Percentiles rank a stretch among this genome's conserved stretches.
Evolutionary conservation across 2,113 vertebrate genomes (phyloP).

Genomic region (Neolamprologus kungweensis): DNA sequence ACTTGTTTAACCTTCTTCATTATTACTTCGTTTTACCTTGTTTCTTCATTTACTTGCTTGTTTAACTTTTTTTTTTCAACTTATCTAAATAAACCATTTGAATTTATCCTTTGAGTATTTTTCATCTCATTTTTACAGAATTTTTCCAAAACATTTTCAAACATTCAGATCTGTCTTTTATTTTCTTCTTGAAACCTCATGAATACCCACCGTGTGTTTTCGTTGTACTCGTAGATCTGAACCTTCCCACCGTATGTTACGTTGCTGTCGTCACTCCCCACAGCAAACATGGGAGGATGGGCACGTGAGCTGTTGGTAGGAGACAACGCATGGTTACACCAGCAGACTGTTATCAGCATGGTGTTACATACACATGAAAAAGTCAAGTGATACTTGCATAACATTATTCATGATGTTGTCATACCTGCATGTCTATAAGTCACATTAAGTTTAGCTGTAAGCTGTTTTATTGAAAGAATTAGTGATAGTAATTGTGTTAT

Average conservation of each 20-base stretch:
- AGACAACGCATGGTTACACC: neutral
- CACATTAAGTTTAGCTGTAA: neutral
- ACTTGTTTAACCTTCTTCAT: no score
- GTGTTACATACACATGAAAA: neutral
- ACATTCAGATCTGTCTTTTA: neutral
- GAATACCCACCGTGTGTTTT: conserved; percentile 85
- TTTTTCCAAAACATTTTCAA: neutral
- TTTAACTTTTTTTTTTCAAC: no score
- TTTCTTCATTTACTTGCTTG: no score
- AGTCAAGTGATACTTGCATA: neutral
- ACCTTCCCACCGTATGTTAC: conserved; percentile 89
- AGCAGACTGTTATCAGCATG: neutral
- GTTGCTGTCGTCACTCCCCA: conserved; percentile 92
- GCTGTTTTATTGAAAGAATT: neutral
- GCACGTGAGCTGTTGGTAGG: conserved; percentile 80
- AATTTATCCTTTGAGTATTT: neutral
- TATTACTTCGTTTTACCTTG: no score
- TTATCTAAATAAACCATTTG: neutral
- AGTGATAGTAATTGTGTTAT: neutral
- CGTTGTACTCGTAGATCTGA: conserved; percentile 97
- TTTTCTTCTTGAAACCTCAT: neutral
- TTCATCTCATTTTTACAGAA: neutral
- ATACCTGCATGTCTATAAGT: neutral
- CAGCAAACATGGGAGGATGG: conserved; percentile 94
- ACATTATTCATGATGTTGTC: neutral